Evolutionary conservation across 2,797 vertebrate species (phyloP), one percentile per base, ranked within the genome.

Genomic region (Mus spretus): DNA sequence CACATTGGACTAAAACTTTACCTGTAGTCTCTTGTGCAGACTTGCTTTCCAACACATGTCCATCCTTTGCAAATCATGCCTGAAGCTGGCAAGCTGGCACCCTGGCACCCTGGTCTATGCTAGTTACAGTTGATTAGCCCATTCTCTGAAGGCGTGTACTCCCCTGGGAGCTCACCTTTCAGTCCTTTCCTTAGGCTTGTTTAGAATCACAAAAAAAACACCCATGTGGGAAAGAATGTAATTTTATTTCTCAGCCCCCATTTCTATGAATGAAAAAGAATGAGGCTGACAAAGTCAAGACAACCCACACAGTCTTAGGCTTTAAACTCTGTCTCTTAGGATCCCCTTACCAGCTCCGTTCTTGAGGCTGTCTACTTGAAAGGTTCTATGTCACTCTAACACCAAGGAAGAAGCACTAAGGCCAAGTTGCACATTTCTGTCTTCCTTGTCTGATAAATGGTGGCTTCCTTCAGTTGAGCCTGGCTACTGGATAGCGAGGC

Each of bases 241-340:
- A 53, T 81, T 44, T 91, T 59, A 63, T 28, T 90, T 67, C 31
- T 90, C 40, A 12, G 75, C 17, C 26, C 9, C 24, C 50, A 13
- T 93, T 93, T 95, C 72, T 91, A 34, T 40, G 11, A 84, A 57
- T 57, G 59, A 93, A 90, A 96, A n/a, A 80, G 31, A 87, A 89
- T 75, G 74, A 89, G 31, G 31, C 4, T 81, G 0, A 3, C 72
- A 22, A 37, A 78, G 59, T 95, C 82, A 80, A 55, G 75, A 94
- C 53, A 95, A 85, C 13, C 55, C 70, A 59, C 0, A 91, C 90
- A 78, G 61, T 78, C 10, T 70, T 59, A 75, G 89, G 40, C 65
- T 90, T 93, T 88, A 57, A 86, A 79, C 6, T 74, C 44, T n/a
- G 12, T 59, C 44, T 92, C 61, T 86, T 6, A 55, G 53, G 50